A percentile compares a stretch with the other conserved stretches of the same genome.
Evolutionary conservation across 1,140 invertebrate species (phyloP).

Genomic region (Nephotettix cincticeps): DNA sequence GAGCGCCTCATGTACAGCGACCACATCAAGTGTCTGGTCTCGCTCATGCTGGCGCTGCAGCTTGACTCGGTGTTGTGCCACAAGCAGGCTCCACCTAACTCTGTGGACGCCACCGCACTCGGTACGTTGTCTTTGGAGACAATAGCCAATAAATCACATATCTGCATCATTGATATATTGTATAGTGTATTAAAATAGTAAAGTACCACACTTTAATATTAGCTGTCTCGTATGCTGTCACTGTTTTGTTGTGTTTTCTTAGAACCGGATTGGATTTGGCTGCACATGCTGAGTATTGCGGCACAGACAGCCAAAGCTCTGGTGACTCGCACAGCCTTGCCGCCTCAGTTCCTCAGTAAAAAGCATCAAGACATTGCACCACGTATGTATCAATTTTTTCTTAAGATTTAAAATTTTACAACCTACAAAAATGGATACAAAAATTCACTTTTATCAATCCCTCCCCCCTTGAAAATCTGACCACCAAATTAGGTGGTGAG

Average conservation of each 20-base stretch:
- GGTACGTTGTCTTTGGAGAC: slow-evolving; percentile 34
- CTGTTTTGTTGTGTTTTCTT: slow-evolving; percentile 34
- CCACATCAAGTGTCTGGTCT: slow-evolving; percentile 60
- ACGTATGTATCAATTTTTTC: slow-evolving; percentile 28
- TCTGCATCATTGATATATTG: too few species aligned
- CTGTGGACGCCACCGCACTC: slow-evolving; percentile 37
- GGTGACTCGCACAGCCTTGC: slow-evolving; percentile 51
- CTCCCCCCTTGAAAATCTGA: too few species aligned
- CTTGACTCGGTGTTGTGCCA: slow-evolving; percentile 58
- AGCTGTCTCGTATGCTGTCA: too few species aligned
- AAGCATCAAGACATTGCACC: slow-evolving; percentile 29
- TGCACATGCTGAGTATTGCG: slow-evolving; percentile 56
- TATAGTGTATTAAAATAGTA: too few species aligned
- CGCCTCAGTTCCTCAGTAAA: slow-evolving; percentile 48
- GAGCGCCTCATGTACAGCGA: slow-evolving; percentile 60
- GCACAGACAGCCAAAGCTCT: slow-evolving; percentile 57
- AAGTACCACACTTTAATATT: too few species aligned
- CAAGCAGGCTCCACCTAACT: slow-evolving; percentile 49
- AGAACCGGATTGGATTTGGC: slow-evolving; percentile 60
- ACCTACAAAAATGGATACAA: too few species aligned
- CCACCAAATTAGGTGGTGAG: too few species aligned
- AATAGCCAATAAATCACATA: too few species aligned
- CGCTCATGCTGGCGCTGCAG: slow-evolving; percentile 55
- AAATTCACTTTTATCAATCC: too few species aligned
- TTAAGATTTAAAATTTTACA: too few species aligned